phyloP scores from a whole-genome alignment of 1,140 invertebrate species.

The Lepidotrigona ventralis region DNA sequence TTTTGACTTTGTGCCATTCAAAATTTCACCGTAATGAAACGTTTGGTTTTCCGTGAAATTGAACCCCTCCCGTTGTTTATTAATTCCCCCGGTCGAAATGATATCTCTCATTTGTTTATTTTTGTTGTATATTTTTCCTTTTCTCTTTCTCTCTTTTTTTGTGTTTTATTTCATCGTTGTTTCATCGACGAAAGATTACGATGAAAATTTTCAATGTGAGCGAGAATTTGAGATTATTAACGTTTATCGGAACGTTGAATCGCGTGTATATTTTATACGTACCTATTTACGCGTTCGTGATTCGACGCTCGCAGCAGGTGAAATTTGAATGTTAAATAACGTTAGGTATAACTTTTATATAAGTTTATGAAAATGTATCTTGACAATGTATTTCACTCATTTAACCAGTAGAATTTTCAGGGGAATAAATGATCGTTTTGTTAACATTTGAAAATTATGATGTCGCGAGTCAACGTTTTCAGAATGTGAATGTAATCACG shows the following conservation, averaged over 20 bases:
- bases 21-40: slow-evolving; percentile 15
- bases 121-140: rapidly evolving
- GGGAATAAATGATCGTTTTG: no score
- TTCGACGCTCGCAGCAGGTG: no score
- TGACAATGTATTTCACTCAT: no score
- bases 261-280: not conserved
- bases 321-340: no score
- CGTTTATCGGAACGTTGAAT: not conserved
- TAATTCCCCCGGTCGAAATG: not conserved
- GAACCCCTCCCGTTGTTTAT: not conserved
- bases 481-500: no score
- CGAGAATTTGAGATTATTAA: not conserved
- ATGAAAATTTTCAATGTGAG: not conserved
- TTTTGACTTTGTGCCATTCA: slow-evolving; percentile 36
- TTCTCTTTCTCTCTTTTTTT: not conserved
- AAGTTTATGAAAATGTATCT: no score
- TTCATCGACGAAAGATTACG: not conserved
- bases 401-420: no score
- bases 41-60: not conserved
- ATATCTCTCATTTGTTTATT: not conserved
- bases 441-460: no score
- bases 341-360: no score
- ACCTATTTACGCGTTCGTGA: not conserved
- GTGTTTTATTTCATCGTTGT: not conserved
- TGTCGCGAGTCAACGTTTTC: no score